Evolutionary conservation across 2,113 vertebrate genomes (phyloP), one percentile per base, ranked within the genome.

Genomic region (Pseudorhombus dupliciocellatus): DNA sequence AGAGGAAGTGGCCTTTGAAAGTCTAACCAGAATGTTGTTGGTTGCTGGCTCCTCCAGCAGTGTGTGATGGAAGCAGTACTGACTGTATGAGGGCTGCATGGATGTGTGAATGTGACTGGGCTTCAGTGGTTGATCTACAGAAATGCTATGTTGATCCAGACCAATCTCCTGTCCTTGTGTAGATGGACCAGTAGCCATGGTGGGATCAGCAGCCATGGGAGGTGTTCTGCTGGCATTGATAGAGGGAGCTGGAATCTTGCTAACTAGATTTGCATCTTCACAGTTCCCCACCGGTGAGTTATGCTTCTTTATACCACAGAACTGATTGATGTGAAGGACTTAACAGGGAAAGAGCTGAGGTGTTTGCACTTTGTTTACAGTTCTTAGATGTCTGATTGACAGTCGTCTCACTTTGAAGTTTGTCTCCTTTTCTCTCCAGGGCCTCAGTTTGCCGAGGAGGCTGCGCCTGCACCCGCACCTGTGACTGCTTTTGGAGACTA

Each of bases 151-250:
- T 37, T 11, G 34, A 37, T 37, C 1, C 42, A 16, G 42, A 2
- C 42, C 42, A 46, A n/a, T 15, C 5, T n/a, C 61, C 18, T 86
- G 20, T 75, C 78, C 31, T 0, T 68, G 9, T 31, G 56, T 44
- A 99, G 97, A 97, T 54, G 97, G 97, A 28, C 95, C 97, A 0
- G 91, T 98, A 42, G 97, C 97, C 73, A 99, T 99, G 97, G 92
- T 97, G 0, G 97, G 97, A 20, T 99, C 97, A 24, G 97, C 97
- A 0, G 96, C 96, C 0, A 96, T 99, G 97, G 97, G 97, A 37
- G 97, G 97, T 21, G 94, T 99, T 79, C 93, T 99, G 44, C 92
- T 99, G 60, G 97, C 96, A 2, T 91, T 99, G 66, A 99, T 99
- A 10, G 97, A 99, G 90, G 97, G 97, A 16, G 97, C 96, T 63